phyloP scores from a whole-genome alignment of 2,888 invertebrate species.

The Drosophila parthenogenetica region DNA sequence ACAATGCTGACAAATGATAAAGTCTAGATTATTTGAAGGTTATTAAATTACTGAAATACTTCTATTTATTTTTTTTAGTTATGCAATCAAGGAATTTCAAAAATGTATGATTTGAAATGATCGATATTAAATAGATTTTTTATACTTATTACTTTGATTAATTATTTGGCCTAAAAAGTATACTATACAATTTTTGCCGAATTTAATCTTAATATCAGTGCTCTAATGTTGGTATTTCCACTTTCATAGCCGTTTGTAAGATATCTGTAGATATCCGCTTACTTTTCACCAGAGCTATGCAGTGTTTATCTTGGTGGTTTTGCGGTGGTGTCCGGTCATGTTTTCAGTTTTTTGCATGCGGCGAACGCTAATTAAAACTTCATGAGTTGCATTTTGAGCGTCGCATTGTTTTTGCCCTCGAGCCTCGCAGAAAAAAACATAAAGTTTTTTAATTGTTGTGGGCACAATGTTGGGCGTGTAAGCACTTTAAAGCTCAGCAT shows the following conservation, averaged over 20 bases:
- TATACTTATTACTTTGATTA: too few species aligned
- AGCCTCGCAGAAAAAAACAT: constrained; percentile 2
- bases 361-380: constrained; percentile 63
- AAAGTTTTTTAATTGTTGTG: constrained; percentile 37
- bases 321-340: constrained; percentile 13
- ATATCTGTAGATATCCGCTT: too few species aligned
- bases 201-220: background rate
- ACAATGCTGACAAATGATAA: too few species aligned
- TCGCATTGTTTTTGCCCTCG: constrained; percentile 8
- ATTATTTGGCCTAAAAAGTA: background rate
- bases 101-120: too few species aligned
- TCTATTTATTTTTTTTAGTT: too few species aligned
- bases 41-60: too few species aligned
- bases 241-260: too few species aligned
- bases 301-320: constrained; percentile 19
- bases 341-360: constrained; percentile 29
- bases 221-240: too few species aligned
- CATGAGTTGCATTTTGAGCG: constrained; percentile 56
- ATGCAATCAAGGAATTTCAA: too few species aligned
- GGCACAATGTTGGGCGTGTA: constrained; percentile 53
- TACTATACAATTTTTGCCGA: background rate
- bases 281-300: background rate
- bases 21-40: too few species aligned
- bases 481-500: constrained; percentile 36
- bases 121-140: too few species aligned